A percentile compares a stretch with the other conserved stretches of the same genome.
Evolutionary conservation across 2,113 vertebrate genomes (phyloP).

Genomic region (Daubentonia madagascariensis): DNA sequence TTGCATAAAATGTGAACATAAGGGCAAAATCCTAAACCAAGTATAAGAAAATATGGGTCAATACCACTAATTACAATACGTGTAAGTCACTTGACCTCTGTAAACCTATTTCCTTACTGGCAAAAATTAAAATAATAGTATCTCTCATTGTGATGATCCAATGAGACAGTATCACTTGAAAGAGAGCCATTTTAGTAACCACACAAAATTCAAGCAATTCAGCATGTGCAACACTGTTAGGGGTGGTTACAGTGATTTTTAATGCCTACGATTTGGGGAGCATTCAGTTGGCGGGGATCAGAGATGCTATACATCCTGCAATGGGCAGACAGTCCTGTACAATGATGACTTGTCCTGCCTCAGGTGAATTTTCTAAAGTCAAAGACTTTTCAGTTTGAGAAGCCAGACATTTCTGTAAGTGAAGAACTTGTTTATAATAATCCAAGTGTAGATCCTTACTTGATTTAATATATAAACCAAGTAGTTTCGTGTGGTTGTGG

Average conservation of each 20-base stretch:
- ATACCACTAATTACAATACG: not conserved
- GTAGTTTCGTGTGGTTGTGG: not conserved
- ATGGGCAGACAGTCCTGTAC: not conserved
- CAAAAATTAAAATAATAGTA: not conserved
- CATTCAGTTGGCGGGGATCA: not conserved
- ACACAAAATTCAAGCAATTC: not conserved
- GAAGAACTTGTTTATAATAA: not conserved
- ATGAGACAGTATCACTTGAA: not conserved
- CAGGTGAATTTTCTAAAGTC: not conserved
- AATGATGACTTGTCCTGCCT: not conserved
- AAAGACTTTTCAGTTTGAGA: not conserved
- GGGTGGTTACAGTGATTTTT: not conserved
- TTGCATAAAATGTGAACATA: not conserved
- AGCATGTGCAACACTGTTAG: not conserved
- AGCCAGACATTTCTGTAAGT: not conserved
- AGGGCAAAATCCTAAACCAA: not conserved
- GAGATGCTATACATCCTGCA: not conserved
- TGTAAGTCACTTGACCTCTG: not conserved
- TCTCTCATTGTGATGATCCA: not conserved
- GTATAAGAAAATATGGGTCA: not conserved
- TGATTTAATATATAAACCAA: conserved; percentile 22
- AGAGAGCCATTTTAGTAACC: not conserved
- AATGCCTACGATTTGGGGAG: not conserved
- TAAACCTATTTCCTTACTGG: not conserved
- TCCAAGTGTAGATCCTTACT: not conserved